Percentiles rank a stretch among this genome's conserved stretches.
Conservation (phyloP, 2,888 invertebrate species). For the Alloplasta piceator region DNA sequence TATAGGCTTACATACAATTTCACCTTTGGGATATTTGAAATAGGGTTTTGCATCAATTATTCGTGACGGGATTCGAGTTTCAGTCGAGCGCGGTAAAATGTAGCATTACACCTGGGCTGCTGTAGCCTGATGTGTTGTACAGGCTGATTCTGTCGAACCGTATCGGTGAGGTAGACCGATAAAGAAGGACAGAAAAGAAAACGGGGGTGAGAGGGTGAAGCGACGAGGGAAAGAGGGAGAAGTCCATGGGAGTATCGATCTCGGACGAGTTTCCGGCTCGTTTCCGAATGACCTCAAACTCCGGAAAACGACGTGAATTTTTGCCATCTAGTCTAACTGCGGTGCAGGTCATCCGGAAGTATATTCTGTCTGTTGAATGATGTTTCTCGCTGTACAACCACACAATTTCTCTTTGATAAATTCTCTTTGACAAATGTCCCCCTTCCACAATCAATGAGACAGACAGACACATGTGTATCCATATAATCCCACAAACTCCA, state of each 20-base stretch:
- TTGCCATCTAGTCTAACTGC: conserved; percentile 57
- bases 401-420: conserved; percentile 34
- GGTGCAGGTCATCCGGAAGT: conserved; percentile 72
- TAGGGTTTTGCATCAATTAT: conserved; percentile 35
- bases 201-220: neutral
- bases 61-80: conserved; percentile 32
- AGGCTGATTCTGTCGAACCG: conserved; percentile 17
- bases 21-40: conserved; percentile 19
- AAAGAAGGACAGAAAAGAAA: conserved; percentile 22
- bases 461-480: neutral
- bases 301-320: conserved; percentile 69
- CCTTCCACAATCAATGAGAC: conserved; percentile 4
- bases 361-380: conserved; percentile 57
- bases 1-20: conserved; percentile 25
- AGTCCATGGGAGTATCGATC: conserved; percentile 65
- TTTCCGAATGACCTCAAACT: conserved; percentile 63
- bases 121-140: conserved; percentile 32
- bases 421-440: conserved; percentile 44
- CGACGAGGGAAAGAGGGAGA: conserved; percentile 4
- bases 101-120: neutral
- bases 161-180: conserved; percentile 28
- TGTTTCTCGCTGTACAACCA: conserved; percentile 24
- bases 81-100: conserved; percentile 21
- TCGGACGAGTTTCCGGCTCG: conserved; percentile 61
- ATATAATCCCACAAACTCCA: neutral